Percentiles rank a stretch among this genome's conserved stretches.
Evolutionary conservation across 2,888 invertebrate species (phyloP).

Genomic region (Philopedon plagiatum): DNA sequence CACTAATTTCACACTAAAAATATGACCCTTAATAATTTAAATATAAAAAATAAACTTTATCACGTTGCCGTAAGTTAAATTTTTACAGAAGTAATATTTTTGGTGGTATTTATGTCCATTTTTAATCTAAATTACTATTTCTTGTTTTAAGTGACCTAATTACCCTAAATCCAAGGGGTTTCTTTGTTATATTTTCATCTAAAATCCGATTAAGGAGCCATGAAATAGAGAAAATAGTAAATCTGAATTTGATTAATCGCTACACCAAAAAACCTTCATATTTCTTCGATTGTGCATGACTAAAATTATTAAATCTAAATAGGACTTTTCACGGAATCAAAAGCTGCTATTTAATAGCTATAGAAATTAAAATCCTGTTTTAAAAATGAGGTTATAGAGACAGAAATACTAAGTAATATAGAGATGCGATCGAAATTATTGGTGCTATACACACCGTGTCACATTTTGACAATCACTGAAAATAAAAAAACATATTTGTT

Average conservation of each 20-base stretch:
- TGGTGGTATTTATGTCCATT: neutral
- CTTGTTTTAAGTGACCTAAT: slow-evolving; percentile 23
- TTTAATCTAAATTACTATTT: slow-evolving; percentile 24
- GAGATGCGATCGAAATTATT: too few relatives aligned
- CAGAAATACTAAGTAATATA: too few relatives aligned
- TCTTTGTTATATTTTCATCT: slow-evolving; percentile 26
- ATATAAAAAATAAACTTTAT: too few relatives aligned
- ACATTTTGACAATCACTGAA: too few relatives aligned
- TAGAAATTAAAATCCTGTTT: slow-evolving; percentile 44
- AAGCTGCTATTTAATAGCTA: slow-evolving; percentile 35
- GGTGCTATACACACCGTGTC: too few relatives aligned
- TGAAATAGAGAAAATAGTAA: slow-evolving; percentile 7
- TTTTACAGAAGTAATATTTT: too few relatives aligned
- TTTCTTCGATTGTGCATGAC: slow-evolving; percentile 48
- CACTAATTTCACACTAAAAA: too few relatives aligned
- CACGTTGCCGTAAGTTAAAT: too few relatives aligned
- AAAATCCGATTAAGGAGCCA: slow-evolving; percentile 18
- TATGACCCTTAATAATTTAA: too few relatives aligned
- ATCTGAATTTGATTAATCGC: slow-evolving; percentile 44
- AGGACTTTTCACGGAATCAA: slow-evolving; percentile 48
- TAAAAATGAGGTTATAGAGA: slow-evolving; percentile 5
- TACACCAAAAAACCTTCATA: slow-evolving; percentile 31
- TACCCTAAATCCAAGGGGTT: neutral
- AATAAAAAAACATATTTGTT: too few relatives aligned
- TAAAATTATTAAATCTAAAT: slow-evolving; percentile 48